phyloP scores from a whole-genome alignment of 2,113 vertebrate species.

The Orycteropus afer region DNA sequence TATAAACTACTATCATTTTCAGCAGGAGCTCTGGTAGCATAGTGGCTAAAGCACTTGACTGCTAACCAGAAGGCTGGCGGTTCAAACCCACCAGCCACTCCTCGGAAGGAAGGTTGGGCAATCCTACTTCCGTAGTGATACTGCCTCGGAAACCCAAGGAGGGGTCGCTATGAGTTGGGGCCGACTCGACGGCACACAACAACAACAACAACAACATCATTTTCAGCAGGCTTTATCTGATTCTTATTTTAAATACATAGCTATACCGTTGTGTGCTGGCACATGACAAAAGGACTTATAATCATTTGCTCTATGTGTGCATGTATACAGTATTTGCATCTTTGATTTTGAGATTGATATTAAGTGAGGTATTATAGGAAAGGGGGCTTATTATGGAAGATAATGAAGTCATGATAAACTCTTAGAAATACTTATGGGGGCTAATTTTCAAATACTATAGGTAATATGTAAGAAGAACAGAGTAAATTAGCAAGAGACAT shows the following conservation, averaged over 20 bases:
- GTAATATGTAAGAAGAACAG: neutral
- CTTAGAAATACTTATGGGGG: neutral
- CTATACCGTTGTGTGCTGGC: neutral
- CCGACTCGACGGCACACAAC: too few relatives aligned
- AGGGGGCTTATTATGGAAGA: neutral
- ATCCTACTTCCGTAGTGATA: too few relatives aligned
- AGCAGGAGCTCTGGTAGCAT: too few relatives aligned
- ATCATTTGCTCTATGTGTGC: too few relatives aligned
- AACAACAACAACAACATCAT: too few relatives aligned
- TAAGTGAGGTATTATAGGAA: neutral
- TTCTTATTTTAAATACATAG: neutral
- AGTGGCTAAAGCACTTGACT: too few relatives aligned
- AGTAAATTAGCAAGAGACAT: neutral
- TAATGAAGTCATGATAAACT: neutral
- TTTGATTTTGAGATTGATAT: neutral
- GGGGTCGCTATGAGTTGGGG: too few relatives aligned
- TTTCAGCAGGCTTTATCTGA: neutral
- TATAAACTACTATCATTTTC: neutral
- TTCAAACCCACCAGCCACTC: too few relatives aligned
- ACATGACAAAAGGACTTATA: neutral
- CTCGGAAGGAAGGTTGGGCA: too few relatives aligned
- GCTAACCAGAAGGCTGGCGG: too few relatives aligned
- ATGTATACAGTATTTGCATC: neutral
- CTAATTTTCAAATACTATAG: neutral
- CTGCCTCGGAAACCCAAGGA: too few relatives aligned